phyloP scores from a whole-genome alignment of 2,113 vertebrate genomes.

The Phalacrocorax aristotelis region DNA sequence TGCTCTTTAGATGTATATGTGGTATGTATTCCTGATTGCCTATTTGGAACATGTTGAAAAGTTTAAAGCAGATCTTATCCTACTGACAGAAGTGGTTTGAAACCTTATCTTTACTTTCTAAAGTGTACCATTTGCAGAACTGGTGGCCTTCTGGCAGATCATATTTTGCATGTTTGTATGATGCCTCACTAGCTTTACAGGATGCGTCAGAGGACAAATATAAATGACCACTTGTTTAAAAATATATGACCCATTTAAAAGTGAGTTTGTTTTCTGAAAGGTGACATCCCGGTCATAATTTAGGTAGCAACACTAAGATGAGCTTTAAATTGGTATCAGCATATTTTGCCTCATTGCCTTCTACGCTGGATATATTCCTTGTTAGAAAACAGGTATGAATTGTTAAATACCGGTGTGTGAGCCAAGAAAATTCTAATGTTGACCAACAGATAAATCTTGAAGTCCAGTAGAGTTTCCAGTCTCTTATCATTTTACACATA shows the following conservation, averaged over 20 bases:
- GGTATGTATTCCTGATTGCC: background rate
- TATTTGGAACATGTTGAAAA: background rate
- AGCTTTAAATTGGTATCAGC: background rate
- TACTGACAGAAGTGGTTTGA: background rate
- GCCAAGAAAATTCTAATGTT: background rate
- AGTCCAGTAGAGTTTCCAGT: background rate
- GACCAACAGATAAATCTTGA: background rate
- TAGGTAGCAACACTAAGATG: background rate
- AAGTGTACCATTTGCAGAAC: background rate
- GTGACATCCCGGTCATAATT: background rate
- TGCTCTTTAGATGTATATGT: background rate
- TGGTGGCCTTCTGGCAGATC: background rate
- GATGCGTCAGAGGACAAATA: conserved; percentile 17
- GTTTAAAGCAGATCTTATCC: background rate
- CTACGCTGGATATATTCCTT: background rate
- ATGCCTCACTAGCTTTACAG: background rate
- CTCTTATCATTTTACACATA: background rate
- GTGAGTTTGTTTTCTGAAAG: background rate
- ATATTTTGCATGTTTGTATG: background rate
- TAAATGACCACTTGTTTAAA: background rate
- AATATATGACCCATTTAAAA: background rate
- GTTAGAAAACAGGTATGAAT: background rate
- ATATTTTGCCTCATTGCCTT: background rate
- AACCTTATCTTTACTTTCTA: background rate
- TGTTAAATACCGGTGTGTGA: background rate